phyloP scores from a whole-genome alignment of 1,140 invertebrate genomes.

The Macrosteles quadrilineatus region DNA sequence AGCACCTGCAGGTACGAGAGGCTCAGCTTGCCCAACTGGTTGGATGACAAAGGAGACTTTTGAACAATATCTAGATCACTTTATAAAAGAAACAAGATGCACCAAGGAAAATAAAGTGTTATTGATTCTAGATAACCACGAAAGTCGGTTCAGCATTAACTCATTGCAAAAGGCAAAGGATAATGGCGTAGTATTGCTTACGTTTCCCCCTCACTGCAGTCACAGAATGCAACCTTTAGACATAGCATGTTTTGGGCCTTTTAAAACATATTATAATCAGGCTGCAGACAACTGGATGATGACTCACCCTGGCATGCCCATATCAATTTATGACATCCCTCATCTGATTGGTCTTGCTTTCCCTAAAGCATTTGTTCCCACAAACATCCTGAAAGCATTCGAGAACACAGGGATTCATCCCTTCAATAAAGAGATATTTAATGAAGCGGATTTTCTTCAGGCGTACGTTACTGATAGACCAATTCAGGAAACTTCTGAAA shows the following conservation, averaged over 20 bases:
- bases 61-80: constrained; percentile 39
- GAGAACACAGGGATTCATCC: no score
- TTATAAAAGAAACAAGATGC: constrained; percentile 39
- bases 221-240: constrained; percentile 50
- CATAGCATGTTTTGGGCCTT: constrained; percentile 28
- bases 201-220: constrained; percentile 27
- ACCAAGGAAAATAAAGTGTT: constrained; percentile 48
- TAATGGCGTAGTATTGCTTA: constrained; percentile 43
- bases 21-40: constrained; percentile 43
- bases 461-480: no score
- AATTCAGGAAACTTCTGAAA: no score
- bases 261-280: constrained; percentile 32
- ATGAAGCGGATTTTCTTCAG: no score
- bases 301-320: not conserved
- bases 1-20: no score
- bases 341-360: not conserved
- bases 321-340: not conserved
- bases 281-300: constrained; percentile 22
- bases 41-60: constrained; percentile 47
- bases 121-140: constrained; percentile 48
- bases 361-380: not conserved
- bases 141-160: constrained; percentile 43
- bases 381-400: not conserved
- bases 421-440: no score
- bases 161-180: constrained; percentile 39